phyloP scores from a whole-genome alignment of 1,140 invertebrate genomes.

The Hyphantria cunea region DNA sequence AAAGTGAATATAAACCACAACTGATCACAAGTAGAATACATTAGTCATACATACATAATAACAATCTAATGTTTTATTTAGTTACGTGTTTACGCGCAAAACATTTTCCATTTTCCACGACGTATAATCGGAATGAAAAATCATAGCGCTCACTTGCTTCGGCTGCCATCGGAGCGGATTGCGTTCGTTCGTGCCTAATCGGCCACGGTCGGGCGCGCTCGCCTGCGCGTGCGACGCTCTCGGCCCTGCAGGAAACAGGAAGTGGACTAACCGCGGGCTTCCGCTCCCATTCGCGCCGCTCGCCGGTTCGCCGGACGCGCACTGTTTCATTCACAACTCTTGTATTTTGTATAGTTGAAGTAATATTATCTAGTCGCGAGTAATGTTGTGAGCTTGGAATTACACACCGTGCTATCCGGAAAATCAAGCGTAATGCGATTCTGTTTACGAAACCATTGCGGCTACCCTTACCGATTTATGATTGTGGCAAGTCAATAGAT shows the following conservation, averaged over 20 bases:
- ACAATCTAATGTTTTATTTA: constrained; percentile 9
- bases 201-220: constrained; percentile 57
- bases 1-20: constrained; percentile 7
- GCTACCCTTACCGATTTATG: constrained; percentile 12
- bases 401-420: constrained; percentile 40
- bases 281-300: constrained; percentile 75
- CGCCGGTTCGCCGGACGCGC: constrained; percentile 61
- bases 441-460: constrained; percentile 32
- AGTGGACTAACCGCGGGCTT: constrained; percentile 79
- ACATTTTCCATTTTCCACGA: constrained; percentile 25
- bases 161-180: constrained; percentile 21
- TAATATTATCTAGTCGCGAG: constrained; percentile 56
- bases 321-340: constrained; percentile 65
- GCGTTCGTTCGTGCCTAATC: constrained; percentile 36
- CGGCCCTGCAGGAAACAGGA: constrained; percentile 77
- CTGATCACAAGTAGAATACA: constrained; percentile 24
- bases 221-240: constrained; percentile 65
- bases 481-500: constrained; percentile 12
- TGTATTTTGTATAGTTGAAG: constrained; percentile 63
- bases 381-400: constrained; percentile 34
- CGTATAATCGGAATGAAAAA: constrained; percentile 22
- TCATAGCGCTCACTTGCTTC: constrained; percentile 4
- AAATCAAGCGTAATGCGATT: constrained; percentile 43
- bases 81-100: constrained; percentile 2
- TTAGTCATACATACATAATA: constrained; percentile 8